Evolutionary conservation across 2,113 vertebrate species (phyloP).

Genomic region (Riparia riparia): DNA sequence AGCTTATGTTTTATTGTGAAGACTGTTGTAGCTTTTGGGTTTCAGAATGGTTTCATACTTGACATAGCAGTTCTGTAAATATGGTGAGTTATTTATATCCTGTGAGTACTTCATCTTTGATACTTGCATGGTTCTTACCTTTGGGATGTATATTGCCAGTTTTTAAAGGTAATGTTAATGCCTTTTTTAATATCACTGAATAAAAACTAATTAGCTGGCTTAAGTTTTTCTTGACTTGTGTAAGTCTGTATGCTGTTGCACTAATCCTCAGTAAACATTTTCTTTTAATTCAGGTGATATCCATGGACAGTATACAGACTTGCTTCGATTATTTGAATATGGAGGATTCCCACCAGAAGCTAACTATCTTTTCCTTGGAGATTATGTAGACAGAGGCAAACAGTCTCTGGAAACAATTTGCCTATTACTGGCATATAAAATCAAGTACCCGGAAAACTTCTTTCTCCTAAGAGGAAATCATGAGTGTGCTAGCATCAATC

Average conservation of each 20-base stretch:
- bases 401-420: conserved; percentile 99
- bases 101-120: not conserved
- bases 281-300: conserved; percentile 87
- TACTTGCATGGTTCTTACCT: not conserved
- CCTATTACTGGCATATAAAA: conserved; percentile 97
- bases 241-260: not conserved
- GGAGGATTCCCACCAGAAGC: conserved; percentile 98
- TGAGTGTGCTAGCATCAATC: conserved; percentile 98
- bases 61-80: not conserved
- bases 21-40: not conserved
- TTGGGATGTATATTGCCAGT: not conserved
- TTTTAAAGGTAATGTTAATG: not conserved
- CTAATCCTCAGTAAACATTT: not conserved
- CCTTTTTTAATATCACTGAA: not conserved
- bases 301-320: conserved; percentile 98
- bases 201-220: not conserved
- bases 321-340: conserved; percentile 96
- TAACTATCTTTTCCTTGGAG: conserved; percentile 97
- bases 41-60: not conserved
- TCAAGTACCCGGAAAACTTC: conserved; percentile 99
- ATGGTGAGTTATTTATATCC: not conserved
- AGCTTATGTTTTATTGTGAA: not conserved
- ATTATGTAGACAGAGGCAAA: conserved; percentile 98
- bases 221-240: not conserved
- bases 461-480: conserved; percentile 97